These are phyloP conservation scores for Laticauda colubrina DNA, from an alignment of 2,113 vertebrate genomes.

Conservation along the genomic window DNA sequence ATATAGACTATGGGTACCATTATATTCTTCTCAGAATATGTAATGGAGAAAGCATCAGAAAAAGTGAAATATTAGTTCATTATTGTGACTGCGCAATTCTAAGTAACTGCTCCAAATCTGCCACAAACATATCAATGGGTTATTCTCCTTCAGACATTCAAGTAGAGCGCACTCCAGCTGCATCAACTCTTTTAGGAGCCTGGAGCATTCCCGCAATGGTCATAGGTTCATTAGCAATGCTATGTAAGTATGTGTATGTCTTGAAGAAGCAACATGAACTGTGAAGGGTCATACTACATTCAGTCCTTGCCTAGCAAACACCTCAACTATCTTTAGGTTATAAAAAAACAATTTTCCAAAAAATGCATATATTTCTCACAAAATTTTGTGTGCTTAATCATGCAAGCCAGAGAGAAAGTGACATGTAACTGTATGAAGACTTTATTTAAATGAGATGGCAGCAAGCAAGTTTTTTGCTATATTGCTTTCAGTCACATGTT, in stretches of 20 bases:
- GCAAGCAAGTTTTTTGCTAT: background rate
- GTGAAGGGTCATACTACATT: background rate
- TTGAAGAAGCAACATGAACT: background rate
- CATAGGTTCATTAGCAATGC: slow-evolving; percentile 74
- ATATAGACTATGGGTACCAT: slow-evolving; percentile 67
- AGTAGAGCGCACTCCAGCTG: fast-evolving
- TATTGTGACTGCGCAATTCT: slow-evolving; percentile 71
- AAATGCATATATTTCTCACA: background rate
- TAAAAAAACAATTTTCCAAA: background rate
- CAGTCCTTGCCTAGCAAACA: background rate
- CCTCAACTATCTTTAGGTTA: background rate
- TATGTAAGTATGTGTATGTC: slow-evolving; percentile 75
- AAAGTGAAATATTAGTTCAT: slow-evolving; percentile 59
- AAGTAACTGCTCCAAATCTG: background rate
- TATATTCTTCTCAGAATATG: slow-evolving; percentile 66
- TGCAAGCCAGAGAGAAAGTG: background rate
- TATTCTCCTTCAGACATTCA: slow-evolving; percentile 7
- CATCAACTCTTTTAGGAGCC: slow-evolving; percentile 65
- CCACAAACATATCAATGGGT: background rate
- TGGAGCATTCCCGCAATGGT: slow-evolving; percentile 81
- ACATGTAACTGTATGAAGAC: background rate
- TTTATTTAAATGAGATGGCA: background rate
- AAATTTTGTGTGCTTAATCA: background rate
- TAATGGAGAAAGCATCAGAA: slow-evolving; percentile 68
- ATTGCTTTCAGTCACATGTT: background rate